phyloP scores from a whole-genome alignment of 2,113 vertebrate genomes.

The Atractosteus spatula region DNA sequence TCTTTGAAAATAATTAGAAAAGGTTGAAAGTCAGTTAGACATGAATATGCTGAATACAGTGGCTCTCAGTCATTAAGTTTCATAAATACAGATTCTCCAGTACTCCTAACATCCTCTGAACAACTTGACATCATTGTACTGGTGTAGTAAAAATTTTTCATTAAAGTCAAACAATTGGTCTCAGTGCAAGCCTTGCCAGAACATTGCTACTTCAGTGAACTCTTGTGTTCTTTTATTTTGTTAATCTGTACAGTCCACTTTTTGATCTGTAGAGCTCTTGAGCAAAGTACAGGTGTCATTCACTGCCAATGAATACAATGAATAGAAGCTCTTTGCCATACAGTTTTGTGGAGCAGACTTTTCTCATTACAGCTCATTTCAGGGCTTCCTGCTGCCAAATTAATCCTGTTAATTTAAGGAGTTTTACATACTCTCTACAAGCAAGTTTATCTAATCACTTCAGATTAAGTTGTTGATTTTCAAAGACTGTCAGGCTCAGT shows the following conservation, averaged over 20 bases:
- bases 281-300: conserved; percentile 20
- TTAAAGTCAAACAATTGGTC: conserved; percentile 3
- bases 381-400: no score
- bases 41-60: not conserved
- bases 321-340: no score
- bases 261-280: conserved; percentile 17
- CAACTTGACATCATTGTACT: conserved; percentile 16
- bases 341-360: no score
- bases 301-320: conserved; percentile 6
- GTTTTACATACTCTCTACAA: no score
- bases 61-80: no score
- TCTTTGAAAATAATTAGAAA: not conserved
- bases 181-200: not conserved
- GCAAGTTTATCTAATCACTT: no score
- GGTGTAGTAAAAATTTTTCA: not conserved
- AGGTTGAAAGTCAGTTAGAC: not conserved
- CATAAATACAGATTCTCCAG: no score
- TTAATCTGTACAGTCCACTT: conserved; percentile 11
- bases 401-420: no score
- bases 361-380: no score
- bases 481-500: no score
- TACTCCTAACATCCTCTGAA: not conserved
- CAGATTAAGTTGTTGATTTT: no score
- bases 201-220: not conserved
- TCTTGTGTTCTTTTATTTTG: not conserved